phyloP scores from a whole-genome alignment of 2,888 invertebrate species.

The Sinopyrophorus schimmeli region DNA sequence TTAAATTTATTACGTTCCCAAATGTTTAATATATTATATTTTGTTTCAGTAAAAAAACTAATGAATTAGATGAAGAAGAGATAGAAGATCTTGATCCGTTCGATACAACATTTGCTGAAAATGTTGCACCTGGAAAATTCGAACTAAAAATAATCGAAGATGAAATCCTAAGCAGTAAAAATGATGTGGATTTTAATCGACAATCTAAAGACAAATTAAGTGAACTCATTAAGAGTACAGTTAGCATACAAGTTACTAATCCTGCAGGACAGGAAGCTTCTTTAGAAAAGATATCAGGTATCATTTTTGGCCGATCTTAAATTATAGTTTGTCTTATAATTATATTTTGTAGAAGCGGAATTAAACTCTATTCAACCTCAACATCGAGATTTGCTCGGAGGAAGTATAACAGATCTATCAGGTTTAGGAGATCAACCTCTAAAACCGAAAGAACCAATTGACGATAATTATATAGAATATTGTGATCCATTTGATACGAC shows the following conservation, averaged over 20 bases:
- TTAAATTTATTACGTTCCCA: background rate
- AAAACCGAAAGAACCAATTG: conserved; percentile 60
- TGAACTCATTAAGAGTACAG: conserved; percentile 46
- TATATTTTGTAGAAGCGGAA: conserved; percentile 54
- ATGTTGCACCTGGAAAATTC: conserved; percentile 68
- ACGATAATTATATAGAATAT: conserved; percentile 61
- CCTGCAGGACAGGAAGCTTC: conserved; percentile 65
- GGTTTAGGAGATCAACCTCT: conserved; percentile 70
- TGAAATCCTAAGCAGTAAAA: conserved; percentile 57
- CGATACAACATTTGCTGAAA: conserved; percentile 81
- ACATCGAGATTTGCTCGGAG: conserved; percentile 72
- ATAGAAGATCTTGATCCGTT: conserved; percentile 79
- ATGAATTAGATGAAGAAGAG: too few relatives aligned
- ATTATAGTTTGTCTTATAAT: conserved; percentile 35
- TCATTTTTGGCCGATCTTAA: conserved; percentile 43
- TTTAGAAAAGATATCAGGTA: conserved; percentile 51
- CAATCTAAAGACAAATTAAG: conserved; percentile 35
- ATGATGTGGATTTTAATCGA: conserved; percentile 50
- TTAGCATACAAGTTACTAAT: conserved; percentile 67
- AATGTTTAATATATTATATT: background rate
- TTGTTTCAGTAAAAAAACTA: too few relatives aligned
- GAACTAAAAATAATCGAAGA: conserved; percentile 63
- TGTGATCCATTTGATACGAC: conserved; percentile 89
- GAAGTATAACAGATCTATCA: conserved; percentile 75
- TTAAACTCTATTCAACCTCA: conserved; percentile 55